Evolutionary conservation across 2,888 invertebrate genomes (phyloP).

Genomic region (Eupithecia vulgata): DNA sequence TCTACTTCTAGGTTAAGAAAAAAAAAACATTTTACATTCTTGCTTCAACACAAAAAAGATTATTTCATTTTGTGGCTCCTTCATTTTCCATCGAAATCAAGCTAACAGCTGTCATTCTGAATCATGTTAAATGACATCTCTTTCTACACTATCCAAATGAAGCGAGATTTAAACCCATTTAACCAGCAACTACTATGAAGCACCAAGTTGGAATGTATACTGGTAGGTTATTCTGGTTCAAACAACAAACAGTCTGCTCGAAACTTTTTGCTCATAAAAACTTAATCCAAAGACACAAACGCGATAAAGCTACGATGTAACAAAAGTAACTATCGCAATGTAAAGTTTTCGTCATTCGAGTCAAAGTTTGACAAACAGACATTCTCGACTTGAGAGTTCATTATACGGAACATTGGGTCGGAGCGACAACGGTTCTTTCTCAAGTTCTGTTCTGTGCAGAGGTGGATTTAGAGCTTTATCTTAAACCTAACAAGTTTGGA

Average conservation of each 20-base stretch:
- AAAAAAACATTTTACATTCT: no score
- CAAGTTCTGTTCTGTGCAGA: constrained; percentile 41
- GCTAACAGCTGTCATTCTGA: no score
- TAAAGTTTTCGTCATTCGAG: constrained; percentile 46
- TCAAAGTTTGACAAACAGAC: constrained; percentile 51
- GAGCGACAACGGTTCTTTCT: constrained; percentile 46
- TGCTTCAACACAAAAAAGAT: no score
- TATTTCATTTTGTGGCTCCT: no score
- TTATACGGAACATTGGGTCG: constrained; percentile 51
- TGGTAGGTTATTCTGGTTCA: neutral
- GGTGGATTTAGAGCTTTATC: constrained; percentile 30
- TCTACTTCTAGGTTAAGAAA: no score
- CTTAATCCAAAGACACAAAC: constrained; percentile 29
- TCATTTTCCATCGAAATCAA: no score
- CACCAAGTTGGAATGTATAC: neutral
- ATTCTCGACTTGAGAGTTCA: constrained; percentile 49
- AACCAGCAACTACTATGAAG: neutral
- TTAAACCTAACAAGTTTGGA: neutral
- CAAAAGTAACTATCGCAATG: constrained; percentile 44
- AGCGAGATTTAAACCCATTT: no score
- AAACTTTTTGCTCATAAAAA: constrained; percentile 14
- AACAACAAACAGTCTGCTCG: neutral
- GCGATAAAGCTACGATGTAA: constrained; percentile 42
- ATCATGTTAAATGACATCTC: no score
- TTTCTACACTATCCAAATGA: no score